Conservation (phyloP, 2,113 vertebrate genomes). For the Oreotrochilus melanogaster region DNA sequence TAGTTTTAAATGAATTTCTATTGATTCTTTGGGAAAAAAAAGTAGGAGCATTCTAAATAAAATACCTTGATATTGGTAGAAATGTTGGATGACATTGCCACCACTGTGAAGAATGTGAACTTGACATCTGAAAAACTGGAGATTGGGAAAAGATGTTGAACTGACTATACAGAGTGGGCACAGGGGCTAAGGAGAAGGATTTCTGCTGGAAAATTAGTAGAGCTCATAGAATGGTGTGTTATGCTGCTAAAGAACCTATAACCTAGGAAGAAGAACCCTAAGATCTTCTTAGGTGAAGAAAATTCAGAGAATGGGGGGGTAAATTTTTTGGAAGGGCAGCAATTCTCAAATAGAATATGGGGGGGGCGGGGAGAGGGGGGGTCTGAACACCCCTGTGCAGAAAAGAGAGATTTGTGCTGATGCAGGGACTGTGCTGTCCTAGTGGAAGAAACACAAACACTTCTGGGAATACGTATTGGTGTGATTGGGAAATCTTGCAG, state of each 20-base stretch:
- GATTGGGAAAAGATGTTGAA: neutral
- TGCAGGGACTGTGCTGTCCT: neutral
- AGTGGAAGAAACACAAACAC: neutral
- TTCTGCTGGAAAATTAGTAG: neutral
- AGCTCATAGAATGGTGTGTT: fast-evolving
- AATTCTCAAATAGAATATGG: neutral
- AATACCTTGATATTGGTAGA: neutral
- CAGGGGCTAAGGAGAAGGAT: neutral
- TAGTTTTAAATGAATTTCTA: neutral
- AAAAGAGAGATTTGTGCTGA: neutral
- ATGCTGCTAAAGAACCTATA: neutral
- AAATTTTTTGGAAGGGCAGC: neutral
- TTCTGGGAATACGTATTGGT: fast-evolving
- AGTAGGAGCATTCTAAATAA: neutral
- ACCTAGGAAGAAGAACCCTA: neutral
- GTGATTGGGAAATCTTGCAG: neutral
- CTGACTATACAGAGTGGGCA: neutral
- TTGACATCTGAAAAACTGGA: neutral
- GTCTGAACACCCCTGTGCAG: fast-evolving
- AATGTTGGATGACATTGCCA: neutral
- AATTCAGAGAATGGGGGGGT: neutral
- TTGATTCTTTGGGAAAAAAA: neutral
- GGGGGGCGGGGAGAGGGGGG: fast-evolving
- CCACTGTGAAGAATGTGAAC: neutral
- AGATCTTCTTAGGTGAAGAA: neutral